Percentiles rank a stretch among this genome's conserved stretches.
phyloP scores from a whole-genome alignment of 2,888 invertebrate genomes.

The Ophion costatus region DNA sequence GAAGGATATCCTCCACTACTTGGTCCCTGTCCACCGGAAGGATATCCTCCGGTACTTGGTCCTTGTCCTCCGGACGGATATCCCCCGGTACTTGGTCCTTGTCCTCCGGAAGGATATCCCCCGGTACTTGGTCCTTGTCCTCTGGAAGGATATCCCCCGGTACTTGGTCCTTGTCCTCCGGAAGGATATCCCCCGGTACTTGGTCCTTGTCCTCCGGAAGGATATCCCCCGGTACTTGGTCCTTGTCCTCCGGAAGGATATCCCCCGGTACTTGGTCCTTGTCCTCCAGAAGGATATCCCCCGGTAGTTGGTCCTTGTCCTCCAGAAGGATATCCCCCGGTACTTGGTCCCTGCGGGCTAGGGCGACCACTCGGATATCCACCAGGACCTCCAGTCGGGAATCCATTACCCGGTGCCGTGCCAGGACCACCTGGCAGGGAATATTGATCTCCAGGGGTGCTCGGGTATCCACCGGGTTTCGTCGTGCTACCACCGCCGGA shows the following conservation, averaged over 20 bases:
- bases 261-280: constrained; percentile 44
- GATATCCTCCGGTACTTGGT: constrained; percentile 51
- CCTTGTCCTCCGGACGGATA: constrained; percentile 65
- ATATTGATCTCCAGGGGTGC: constrained; percentile 67
- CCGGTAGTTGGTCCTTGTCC: constrained; percentile 61
- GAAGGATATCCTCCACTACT: constrained; percentile 63
- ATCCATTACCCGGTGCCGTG: constrained; percentile 69
- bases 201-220: constrained; percentile 46
- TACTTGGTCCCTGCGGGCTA: constrained; percentile 67
- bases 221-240: constrained; percentile 6
- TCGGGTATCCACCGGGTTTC: constrained; percentile 72
- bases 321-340: constrained; percentile 64
- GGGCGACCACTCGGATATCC: constrained; percentile 74
- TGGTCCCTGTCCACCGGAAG: constrained; percentile 51
- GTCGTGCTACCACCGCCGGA: constrained; percentile 69
- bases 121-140: constrained; percentile 68
- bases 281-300: constrained; percentile 56
- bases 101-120: constrained; percentile 70
- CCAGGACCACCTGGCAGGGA: constrained; percentile 72
- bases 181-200: constrained; percentile 60
- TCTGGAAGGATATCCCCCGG: constrained; percentile 72
- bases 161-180: constrained; percentile 63
- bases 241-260: constrained; percentile 64
- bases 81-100: constrained; percentile 69
- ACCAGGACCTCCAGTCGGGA: constrained; percentile 72